phyloP scores from a whole-genome alignment of 1,140 invertebrate species.

The Lepidurus apus region DNA sequence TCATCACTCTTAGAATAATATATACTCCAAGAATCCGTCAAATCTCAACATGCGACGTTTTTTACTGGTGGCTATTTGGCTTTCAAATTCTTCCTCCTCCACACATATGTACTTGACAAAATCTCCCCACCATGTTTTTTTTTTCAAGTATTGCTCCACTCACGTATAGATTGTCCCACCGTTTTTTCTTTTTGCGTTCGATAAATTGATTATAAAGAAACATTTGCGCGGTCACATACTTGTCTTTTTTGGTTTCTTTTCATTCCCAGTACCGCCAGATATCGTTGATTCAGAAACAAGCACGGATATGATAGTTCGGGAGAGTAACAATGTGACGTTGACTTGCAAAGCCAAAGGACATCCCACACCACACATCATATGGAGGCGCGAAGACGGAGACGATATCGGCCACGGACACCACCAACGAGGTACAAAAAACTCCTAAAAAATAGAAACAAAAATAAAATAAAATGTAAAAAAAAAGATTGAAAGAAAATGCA shows the following conservation, averaged over 20 bases:
- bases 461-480: not conserved
- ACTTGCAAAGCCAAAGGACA: slow-evolving; percentile 63
- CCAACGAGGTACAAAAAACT: slow-evolving; percentile 17
- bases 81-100: too few species aligned
- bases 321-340: slow-evolving; percentile 76
- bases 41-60: too few species aligned
- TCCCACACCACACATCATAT: slow-evolving; percentile 70
- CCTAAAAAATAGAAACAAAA: slow-evolving; percentile 28
- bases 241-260: slow-evolving; percentile 20
- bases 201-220: not conserved
- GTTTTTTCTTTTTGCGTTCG: slow-evolving; percentile 5
- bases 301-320: slow-evolving; percentile 76
- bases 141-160: too few species aligned
- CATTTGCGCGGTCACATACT: too few species aligned
- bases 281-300: slow-evolving; percentile 71
- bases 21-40: too few species aligned
- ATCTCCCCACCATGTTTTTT: too few species aligned
- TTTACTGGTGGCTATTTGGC: too few species aligned
- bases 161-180: not conserved
- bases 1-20: too few species aligned
- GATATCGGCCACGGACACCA: slow-evolving; percentile 55
- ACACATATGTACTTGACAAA: too few species aligned
- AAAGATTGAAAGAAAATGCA: not conserved
- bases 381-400: slow-evolving; percentile 72
- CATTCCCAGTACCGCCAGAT: slow-evolving; percentile 72